phyloP scores from a whole-genome alignment of 2,888 invertebrate species.

The Drosophila flavopinicola region DNA sequence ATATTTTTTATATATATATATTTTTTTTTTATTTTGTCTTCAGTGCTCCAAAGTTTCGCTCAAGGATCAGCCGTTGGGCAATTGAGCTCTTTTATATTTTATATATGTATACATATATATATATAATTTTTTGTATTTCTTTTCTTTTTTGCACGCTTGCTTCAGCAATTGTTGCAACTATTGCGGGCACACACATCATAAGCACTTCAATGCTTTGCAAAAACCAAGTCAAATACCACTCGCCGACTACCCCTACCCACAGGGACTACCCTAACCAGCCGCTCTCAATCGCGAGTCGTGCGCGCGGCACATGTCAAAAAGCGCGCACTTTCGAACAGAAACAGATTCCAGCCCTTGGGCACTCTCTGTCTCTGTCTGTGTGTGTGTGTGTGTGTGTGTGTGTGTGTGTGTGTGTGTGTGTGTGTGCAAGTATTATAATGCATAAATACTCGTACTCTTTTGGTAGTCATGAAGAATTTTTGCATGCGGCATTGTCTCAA shows the following conservation, averaged over 20 bases:
- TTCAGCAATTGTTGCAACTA: slow-evolving; percentile 57
- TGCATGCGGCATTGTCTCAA: slow-evolving; percentile 78
- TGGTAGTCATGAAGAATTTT: slow-evolving; percentile 53
- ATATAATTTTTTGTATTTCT: neutral
- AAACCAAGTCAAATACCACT: slow-evolving; percentile 47
- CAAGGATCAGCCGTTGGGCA: slow-evolving; percentile 53
- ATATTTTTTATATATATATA: neutral
- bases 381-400: slow-evolving; percentile 5
- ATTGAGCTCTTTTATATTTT: slow-evolving; percentile 38
- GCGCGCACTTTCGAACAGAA: slow-evolving; percentile 59
- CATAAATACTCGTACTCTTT: slow-evolving; percentile 57
- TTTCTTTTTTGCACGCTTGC: slow-evolving; percentile 8
- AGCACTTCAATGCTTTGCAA: slow-evolving; percentile 45
- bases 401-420: slow-evolving; percentile 11
- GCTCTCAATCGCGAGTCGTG: slow-evolving; percentile 56
- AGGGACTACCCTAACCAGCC: slow-evolving; percentile 2
- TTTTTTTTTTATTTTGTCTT: slow-evolving; percentile 16
- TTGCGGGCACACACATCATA: slow-evolving; percentile 16
- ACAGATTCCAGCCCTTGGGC: slow-evolving; percentile 52
- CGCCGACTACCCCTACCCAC: neutral
- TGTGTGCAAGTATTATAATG: slow-evolving; percentile 51
- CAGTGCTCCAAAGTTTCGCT: slow-evolving; percentile 30
- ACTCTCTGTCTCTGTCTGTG: too few species aligned
- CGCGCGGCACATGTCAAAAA: slow-evolving; percentile 76
- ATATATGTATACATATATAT: too few species aligned